These are phyloP conservation scores for Polylopha cassiicola DNA, from an alignment of 2,888 invertebrate species.

Conservation along the genomic window DNA sequence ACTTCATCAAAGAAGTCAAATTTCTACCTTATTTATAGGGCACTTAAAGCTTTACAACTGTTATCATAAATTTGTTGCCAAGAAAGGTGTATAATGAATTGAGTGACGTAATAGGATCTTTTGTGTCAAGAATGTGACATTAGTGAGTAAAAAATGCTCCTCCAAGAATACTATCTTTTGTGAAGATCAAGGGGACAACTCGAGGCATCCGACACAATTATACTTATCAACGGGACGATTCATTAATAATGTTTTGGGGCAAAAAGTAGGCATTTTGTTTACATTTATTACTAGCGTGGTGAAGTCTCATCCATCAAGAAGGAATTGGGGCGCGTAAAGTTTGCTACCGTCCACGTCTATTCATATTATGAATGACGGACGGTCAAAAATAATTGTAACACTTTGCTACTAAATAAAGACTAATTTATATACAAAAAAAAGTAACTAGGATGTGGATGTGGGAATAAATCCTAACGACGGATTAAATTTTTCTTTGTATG, in stretches of 20 bases:
- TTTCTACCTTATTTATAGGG: conserved; percentile 1
- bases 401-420: not conserved
- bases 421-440: not conserved
- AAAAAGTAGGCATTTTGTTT: conserved; percentile 70
- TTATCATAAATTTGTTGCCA: conserved; percentile 24
- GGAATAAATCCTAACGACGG: too few species aligned
- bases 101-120: conserved; percentile 31
- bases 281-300: conserved; percentile 71
- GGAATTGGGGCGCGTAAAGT: conserved; percentile 50
- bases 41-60: too few species aligned
- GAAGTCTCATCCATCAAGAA: conserved; percentile 65
- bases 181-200: conserved; percentile 47
- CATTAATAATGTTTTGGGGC: conserved; percentile 60
- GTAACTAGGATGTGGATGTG: too few species aligned
- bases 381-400: conserved; percentile 8
- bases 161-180: conserved; percentile 40
- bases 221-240: conserved; percentile 55
- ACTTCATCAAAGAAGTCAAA: too few species aligned
- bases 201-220: conserved; percentile 61
- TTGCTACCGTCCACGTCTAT: conserved; percentile 29
- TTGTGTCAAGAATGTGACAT: conserved; percentile 43
- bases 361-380: conserved; percentile 39
- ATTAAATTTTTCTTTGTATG: too few species aligned
- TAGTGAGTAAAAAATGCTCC: conserved; percentile 39
- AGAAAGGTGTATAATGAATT: conserved; percentile 24